These are phyloP conservation scores for Gasterosteus nipponicus DNA, from an alignment of 2,113 vertebrate species.

Conservation along the genomic window DNA sequence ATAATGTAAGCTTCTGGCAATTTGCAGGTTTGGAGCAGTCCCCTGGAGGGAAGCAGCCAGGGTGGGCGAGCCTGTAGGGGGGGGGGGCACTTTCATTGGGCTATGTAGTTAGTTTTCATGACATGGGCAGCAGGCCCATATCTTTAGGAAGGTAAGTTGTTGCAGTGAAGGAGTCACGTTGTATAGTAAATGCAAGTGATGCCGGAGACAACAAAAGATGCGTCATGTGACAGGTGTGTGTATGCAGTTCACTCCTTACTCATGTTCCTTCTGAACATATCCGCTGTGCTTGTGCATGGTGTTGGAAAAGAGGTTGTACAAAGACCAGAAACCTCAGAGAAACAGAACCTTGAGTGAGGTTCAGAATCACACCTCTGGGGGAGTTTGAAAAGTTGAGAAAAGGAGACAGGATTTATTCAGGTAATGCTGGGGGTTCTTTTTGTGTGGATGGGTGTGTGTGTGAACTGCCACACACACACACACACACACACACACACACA, in stretches of 20 bases:
- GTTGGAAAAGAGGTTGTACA: conserved; percentile 12
- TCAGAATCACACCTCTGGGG: conserved; percentile 32
- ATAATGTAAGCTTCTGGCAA: background rate
- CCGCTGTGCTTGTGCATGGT: background rate
- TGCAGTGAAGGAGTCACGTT: too few species aligned
- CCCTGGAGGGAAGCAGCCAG: background rate
- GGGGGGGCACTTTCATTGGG: background rate
- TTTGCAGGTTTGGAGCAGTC: background rate
- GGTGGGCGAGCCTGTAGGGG: background rate
- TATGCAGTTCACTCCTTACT: background rate
- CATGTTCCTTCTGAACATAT: background rate
- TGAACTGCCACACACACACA: background rate
- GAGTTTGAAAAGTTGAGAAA: conserved; percentile 42
- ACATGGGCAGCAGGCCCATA: background rate
- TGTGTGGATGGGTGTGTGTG: conserved; percentile 15
- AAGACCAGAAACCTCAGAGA: conserved; percentile 15
- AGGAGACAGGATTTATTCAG: conserved; percentile 52
- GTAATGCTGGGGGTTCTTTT: conserved; percentile 44
- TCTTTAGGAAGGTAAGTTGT: background rate
- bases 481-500: conserved; percentile 18
- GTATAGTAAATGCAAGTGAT: background rate
- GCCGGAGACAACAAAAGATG: background rate
- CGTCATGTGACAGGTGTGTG: background rate
- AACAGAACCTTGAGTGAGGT: conserved; percentile 23
- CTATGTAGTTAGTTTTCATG: background rate